These are phyloP conservation scores for Percopsis transmontana DNA, from an alignment of 2,113 vertebrate genomes.

Conservation along the genomic window DNA sequence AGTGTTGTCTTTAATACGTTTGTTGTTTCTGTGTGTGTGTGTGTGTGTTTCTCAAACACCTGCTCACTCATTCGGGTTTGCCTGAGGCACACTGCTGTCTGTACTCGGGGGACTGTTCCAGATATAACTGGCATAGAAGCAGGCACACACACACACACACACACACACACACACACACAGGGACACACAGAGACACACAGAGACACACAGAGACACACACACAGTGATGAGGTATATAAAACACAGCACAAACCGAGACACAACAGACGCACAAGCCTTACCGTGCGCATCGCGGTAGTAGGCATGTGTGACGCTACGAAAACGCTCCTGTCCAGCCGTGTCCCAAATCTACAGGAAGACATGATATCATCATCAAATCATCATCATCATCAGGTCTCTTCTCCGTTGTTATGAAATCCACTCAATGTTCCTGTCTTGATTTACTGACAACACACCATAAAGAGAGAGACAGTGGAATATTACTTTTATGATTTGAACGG, in stretches of 20 bases:
- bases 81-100: constrained; percentile 42
- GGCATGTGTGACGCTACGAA: constrained; percentile 92
- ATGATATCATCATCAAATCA: neutral
- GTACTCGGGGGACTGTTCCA: constrained; percentile 14
- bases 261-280: constrained; percentile 64
- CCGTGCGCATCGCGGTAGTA: constrained; percentile 93
- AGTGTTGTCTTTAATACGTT: neutral
- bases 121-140: constrained; percentile 27
- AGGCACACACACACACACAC: constrained; percentile 30
- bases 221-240: no score
- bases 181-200: neutral
- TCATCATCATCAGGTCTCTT: neutral
- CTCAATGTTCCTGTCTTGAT: neutral
- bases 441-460: no score
- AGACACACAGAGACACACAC: constrained; percentile 13
- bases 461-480: no score
- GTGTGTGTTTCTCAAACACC: constrained; percentile 27
- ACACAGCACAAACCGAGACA: constrained; percentile 4
- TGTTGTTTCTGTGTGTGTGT: neutral
- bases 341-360: constrained; percentile 84
- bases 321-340: constrained; percentile 90
- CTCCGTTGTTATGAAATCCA: no score
- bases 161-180: constrained; percentile 6
- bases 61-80: constrained; percentile 37
- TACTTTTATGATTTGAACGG: no score